A percentile compares a stretch with the other conserved stretches of the same genome.
Evolutionary conservation across 2,888 invertebrate species (phyloP).

Genomic region (Rotaria sp.): DNA sequence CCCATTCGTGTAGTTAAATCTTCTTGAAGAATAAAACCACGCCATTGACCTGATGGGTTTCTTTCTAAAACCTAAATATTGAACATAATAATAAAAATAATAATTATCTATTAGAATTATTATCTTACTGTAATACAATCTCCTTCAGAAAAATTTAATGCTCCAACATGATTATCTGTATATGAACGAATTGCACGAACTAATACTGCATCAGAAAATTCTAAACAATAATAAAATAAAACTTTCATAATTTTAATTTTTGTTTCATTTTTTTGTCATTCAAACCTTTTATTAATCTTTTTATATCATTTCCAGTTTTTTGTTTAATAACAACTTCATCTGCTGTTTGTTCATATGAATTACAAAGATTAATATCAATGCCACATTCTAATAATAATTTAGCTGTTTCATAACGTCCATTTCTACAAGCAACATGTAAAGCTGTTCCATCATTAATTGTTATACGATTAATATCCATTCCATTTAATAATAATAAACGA

Average conservation of each 20-base stretch:
- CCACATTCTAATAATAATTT: conserved; percentile 54
- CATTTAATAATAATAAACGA: conserved; percentile 54
- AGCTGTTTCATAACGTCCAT: conserved; percentile 56
- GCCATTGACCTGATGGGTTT: conserved; percentile 52
- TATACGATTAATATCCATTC: conserved; percentile 55
- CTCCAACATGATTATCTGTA: conserved; percentile 44
- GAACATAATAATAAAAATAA: background rate
- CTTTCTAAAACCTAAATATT: conserved; percentile 52
- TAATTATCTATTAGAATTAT: background rate
- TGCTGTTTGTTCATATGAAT: conserved; percentile 57
- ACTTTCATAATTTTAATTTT: background rate
- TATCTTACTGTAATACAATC: conserved; percentile 55
- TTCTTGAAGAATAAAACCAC: conserved; percentile 52
- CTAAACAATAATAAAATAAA: background rate
- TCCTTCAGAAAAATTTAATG: conserved; percentile 54
- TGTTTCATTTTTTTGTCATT: background rate
- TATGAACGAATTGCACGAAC: conserved; percentile 25
- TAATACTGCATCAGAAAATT: background rate
- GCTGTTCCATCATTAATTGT: conserved; percentile 55
- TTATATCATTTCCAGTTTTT: conserved; percentile 56
- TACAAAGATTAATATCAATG: conserved; percentile 55
- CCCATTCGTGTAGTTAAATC: conserved; percentile 54
- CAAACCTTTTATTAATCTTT: conserved; percentile 56
- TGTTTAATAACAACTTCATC: conserved; percentile 57
- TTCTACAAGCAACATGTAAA: conserved; percentile 57